Base-by-base conservation (phyloP, 2,888 invertebrate species). In the Theodoxus fluviatilis region DNA sequence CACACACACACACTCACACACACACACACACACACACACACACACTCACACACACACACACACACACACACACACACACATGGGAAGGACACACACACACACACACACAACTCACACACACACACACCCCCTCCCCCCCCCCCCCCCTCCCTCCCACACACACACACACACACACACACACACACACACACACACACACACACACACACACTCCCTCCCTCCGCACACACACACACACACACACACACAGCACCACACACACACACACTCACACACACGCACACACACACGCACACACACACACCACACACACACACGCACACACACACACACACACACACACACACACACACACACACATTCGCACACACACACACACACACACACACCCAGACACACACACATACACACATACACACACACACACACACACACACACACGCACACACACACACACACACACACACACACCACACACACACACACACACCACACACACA, bases 401-500 rank as follows among this genome's bases (percentile, higher is more conserved):
- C 57, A 57, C 57, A 57, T 33, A 57, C 57, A 57, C 57, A 57
- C 57, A 57, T 33, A 57, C 57, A 57, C 57, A 57, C 57, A 57
- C 57, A 57, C 57, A 57, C 57, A 57, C 57, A 57, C 57, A 57
- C 25, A 7, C 57, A 15, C 3, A 3, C 6, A 3, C 49, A 22
- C 49, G 18, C 49, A 22, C 49, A 22, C 49, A n/a, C 49, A 4
- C 49, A 4, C 18, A 4, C 18, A 57, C 57, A 25, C 57, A 57
- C 57, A 25, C 57, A 57, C 57, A 25, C 57, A 57, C 57, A 25
- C 57, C 25, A 57, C 57, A 25, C 57, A 57, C 57, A 57, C 57
- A 57, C 57, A 57, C 57, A 57, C 57, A 57, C 57, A 57, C 57
- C 57, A 57, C 57, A 57, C 57, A 57, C 57, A 57, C 57, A 57